Percentiles rank a stretch among this genome's conserved stretches.
These are phyloP conservation scores for Patagioenas fasciata DNA, from an alignment of 2,113 vertebrate species.

Conservation along the genomic window DNA sequence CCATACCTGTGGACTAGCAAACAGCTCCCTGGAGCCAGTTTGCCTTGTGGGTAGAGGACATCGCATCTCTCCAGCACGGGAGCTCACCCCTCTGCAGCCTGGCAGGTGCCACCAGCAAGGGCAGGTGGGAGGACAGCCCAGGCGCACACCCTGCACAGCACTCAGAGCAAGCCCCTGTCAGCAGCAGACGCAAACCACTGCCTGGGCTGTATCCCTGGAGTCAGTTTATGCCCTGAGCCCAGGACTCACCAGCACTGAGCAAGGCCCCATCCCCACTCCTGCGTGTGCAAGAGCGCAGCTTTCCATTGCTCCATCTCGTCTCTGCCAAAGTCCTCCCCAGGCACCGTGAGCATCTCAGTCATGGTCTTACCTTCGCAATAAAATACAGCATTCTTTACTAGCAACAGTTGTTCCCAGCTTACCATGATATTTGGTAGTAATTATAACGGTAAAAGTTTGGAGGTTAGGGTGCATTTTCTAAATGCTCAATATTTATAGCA, in stretches of 20 bases:
- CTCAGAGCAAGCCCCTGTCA: neutral
- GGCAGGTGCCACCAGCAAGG: neutral
- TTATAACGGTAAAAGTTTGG: neutral
- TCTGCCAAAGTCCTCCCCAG: neutral
- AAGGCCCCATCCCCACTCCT: accelerated
- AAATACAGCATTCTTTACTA: neutral
- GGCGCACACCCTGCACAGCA: accelerated
- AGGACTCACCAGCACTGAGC: neutral
- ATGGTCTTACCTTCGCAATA: neutral
- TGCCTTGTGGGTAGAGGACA: accelerated
- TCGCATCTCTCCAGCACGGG: neutral
- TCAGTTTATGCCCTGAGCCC: neutral
- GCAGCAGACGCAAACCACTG: neutral
- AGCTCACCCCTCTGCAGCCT: neutral
- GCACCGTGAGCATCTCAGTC: neutral
- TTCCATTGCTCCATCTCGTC: neutral
- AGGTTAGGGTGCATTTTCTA: neutral
- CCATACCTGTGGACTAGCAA: neutral
- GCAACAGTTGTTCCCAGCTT: neutral
- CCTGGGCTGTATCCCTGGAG: neutral
- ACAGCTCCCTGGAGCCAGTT: neutral
- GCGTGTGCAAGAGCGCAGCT: neutral
- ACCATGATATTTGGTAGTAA: neutral
- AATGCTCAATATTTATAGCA: neutral
- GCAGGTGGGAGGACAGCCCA: neutral